Conservation (phyloP, 2,113 vertebrate species). For the Hipposideros armiger region DNA sequence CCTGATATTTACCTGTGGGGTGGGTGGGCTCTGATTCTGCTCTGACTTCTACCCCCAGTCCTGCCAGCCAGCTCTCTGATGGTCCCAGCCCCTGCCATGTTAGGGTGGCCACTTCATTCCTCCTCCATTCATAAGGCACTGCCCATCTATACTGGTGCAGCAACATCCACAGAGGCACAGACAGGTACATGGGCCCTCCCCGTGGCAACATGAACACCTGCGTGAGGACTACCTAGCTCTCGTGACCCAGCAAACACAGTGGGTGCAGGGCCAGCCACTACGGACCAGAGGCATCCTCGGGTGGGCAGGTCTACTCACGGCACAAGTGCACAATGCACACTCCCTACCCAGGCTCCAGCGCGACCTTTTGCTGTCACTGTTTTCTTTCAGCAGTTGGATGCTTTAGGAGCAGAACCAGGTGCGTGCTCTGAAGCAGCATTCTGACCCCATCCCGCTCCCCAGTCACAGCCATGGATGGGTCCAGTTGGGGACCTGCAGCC, state of each 20-base stretch:
- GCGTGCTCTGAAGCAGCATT: not conserved
- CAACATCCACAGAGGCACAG: not conserved
- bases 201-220: fast-evolving
- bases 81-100: not conserved
- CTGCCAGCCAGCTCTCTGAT: not conserved
- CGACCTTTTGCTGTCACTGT: fast-evolving
- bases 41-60: not conserved
- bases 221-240: not conserved
- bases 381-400: not conserved
- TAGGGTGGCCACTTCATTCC: not conserved
- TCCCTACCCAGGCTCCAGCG: not conserved
- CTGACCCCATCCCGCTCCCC: not conserved
- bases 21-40: not conserved
- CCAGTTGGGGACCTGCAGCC: not conserved
- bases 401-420: not conserved
- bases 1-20: not conserved
- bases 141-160: fast-evolving
- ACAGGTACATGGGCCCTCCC: not conserved
- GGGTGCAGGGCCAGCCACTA: not conserved
- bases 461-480: not conserved
- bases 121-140: not conserved
- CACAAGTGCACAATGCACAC: fast-evolving
- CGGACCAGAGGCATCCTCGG: fast-evolving
- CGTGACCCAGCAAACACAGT: not conserved
- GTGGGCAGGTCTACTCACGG: not conserved